These are phyloP conservation scores for Paracanthobrama guichenoti DNA, from an alignment of 2,113 vertebrate genomes.

Conservation along the genomic window DNA sequence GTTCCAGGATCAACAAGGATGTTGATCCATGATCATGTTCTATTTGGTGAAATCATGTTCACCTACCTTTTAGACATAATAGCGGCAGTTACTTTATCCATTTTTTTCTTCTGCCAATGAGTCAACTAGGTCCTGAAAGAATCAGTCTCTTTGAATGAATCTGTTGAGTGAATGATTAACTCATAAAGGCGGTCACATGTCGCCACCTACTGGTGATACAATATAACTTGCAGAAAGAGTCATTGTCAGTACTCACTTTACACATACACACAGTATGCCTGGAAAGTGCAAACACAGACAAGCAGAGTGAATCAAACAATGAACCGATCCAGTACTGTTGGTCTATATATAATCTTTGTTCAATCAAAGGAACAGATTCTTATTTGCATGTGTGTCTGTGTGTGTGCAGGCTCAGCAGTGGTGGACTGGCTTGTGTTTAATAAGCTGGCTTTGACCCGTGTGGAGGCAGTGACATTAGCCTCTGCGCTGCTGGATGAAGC, in stretches of 20 bases:
- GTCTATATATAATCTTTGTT: not conserved
- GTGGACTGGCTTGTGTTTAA: conserved; percentile 94
- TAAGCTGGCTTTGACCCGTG: conserved; percentile 78
- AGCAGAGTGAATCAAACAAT: not conserved
- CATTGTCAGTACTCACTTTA: not conserved
- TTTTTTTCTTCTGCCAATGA: not conserved
- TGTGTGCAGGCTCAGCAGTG: conserved; percentile 81
- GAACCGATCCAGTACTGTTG: too few relatives aligned
- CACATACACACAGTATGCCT: not conserved
- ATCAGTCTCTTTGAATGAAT: not conserved
- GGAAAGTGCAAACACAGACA: not conserved
- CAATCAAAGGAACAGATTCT: not conserved
- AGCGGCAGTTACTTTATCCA: not conserved
- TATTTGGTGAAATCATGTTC: too few relatives aligned
- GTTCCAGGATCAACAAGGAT: too few relatives aligned
- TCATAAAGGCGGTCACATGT: not conserved
- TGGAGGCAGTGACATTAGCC: conserved; percentile 85
- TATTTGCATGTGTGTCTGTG: conserved; percentile 10
- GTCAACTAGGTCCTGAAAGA: not conserved
- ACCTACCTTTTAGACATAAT: not conserved
- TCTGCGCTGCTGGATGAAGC: conserved; percentile 90
- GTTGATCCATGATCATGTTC: too few relatives aligned
- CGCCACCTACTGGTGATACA: not conserved
- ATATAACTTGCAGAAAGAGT: not conserved
- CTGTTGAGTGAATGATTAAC: not conserved